These are phyloP conservation scores for Melikaiella ostensackeni DNA, from an alignment of 2,888 invertebrate species.

Conservation along the genomic window DNA sequence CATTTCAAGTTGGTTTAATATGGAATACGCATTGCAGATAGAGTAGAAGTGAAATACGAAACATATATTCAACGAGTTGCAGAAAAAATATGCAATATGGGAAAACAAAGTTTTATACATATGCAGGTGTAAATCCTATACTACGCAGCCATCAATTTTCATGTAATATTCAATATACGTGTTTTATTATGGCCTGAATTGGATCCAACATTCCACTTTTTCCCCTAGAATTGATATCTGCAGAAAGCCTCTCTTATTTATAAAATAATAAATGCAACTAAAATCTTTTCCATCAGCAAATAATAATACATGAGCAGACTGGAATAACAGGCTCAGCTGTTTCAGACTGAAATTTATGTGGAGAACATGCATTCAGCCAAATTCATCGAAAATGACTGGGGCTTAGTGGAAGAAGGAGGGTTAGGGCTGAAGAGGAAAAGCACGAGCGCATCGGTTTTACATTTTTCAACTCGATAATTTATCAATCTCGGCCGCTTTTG, in stretches of 20 bases:
- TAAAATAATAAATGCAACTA: not conserved
- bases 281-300: not conserved
- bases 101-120: not conserved
- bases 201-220: too few relatives aligned
- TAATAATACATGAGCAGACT: conserved; percentile 47
- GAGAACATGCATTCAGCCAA: not conserved
- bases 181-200: too few relatives aligned
- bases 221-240: too few relatives aligned
- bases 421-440: conserved; percentile 44
- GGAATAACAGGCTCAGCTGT: conserved; percentile 64
- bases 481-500: conserved; percentile 68
- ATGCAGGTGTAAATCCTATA: conserved; percentile 5
- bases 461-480: conserved; percentile 75
- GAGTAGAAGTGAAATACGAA: conserved; percentile 19
- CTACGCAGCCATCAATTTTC: not conserved
- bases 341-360: conserved; percentile 65
- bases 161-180: too few relatives aligned
- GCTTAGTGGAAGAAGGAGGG: not conserved
- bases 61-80: not conserved
- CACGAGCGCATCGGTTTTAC: conserved; percentile 65
- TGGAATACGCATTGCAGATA: conserved; percentile 38
- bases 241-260: too few relatives aligned
- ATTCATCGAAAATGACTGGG: not conserved
- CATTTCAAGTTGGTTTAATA: conserved; percentile 34
- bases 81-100: conserved; percentile 4